Base-by-base conservation (phyloP, 2,113 vertebrate species). In the Ranitomeya variabilis region DNA sequence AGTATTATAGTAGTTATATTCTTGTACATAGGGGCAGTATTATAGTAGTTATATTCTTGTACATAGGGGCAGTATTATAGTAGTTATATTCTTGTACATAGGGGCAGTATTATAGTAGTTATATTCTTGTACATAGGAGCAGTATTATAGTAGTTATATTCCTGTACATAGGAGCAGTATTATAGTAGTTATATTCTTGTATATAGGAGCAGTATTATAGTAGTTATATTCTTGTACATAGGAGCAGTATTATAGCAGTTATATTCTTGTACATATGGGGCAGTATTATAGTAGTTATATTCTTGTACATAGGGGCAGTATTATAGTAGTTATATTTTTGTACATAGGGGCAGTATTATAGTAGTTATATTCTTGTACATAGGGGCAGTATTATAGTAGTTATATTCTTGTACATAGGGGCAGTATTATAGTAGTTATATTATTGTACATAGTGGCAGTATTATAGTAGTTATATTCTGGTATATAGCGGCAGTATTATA, bases 61-160 rank as follows among this genome's bases (percentile, higher is more conserved):
- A 31, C 26, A 31, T 31, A 31, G 26, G 2, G 26, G 26, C 26
- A 31, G 26, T 31, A 31, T 31, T 31, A 31, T 31, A 31, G 26
- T 31, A 31, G 26, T 31, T 31, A 31, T 31, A 31, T 31, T 31
- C 26, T 31, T 31, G 26, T 31, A 31, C 26, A 31, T 31, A 31
- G 26, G 2, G 26, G 26, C 26, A 31, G 26, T 31, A 31, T 31
- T 31, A 31, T 31, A 31, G 26, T 2, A 31, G 26, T 31, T 31
- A 31, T 31, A 31, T 31, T 31, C 26, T 31, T 31, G 26, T 31
- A 14, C 12, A 60, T n/a, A 23, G 64, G 64, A 23, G 64, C 64
- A n/a, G 64, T 67, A 67, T 67, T 67, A 67, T 67, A 67, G 64
- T 67, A 67, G 64, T 67, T 67, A n/a, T 67, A 67, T 67, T 67